Percentiles rank a stretch among this genome's conserved stretches.
Conservation (phyloP, 1,140 invertebrate species). For the Saccostrea echinata region DNA sequence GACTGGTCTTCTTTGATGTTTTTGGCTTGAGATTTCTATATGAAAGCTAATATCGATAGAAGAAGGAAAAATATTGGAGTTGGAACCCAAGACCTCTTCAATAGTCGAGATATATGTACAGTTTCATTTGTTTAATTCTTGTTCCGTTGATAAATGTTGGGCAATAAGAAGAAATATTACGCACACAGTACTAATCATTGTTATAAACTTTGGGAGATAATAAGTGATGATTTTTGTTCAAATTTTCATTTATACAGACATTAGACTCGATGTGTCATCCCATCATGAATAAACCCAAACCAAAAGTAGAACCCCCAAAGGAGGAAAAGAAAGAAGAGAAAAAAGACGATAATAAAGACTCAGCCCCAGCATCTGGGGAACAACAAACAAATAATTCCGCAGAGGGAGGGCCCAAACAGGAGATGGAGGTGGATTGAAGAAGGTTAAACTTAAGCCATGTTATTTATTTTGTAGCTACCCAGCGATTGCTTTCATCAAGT, state of each 20-base stretch:
- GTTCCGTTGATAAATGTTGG: too few species aligned
- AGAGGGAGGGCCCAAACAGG: constrained; percentile 40
- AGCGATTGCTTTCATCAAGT: background rate
- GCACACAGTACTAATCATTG: too few species aligned
- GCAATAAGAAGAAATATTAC: too few species aligned
- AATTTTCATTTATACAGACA: constrained; percentile 76
- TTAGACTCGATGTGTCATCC: constrained; percentile 87
- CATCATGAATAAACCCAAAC: constrained; percentile 92
- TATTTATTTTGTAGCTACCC: constrained; percentile 26
- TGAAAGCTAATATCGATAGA: too few species aligned
- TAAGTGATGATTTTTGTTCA: background rate
- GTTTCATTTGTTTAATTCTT: too few species aligned
- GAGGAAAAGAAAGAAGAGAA: constrained; percentile 74
- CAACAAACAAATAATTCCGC: constrained; percentile 2
- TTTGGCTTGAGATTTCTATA: too few species aligned
- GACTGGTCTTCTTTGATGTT: too few species aligned
- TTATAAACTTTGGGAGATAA: too few species aligned
- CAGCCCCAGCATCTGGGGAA: constrained; percentile 14
- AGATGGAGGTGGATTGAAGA: constrained; percentile 75
- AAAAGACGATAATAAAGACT: constrained; percentile 48
- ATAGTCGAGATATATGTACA: too few species aligned
- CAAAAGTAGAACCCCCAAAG: constrained; percentile 85
- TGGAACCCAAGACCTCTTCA: too few species aligned
- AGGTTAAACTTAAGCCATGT: background rate
- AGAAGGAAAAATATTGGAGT: too few species aligned